These are phyloP conservation scores for Nasonovia ribisnigri DNA, from an alignment of 2,888 invertebrate species.

Conservation along the genomic window DNA sequence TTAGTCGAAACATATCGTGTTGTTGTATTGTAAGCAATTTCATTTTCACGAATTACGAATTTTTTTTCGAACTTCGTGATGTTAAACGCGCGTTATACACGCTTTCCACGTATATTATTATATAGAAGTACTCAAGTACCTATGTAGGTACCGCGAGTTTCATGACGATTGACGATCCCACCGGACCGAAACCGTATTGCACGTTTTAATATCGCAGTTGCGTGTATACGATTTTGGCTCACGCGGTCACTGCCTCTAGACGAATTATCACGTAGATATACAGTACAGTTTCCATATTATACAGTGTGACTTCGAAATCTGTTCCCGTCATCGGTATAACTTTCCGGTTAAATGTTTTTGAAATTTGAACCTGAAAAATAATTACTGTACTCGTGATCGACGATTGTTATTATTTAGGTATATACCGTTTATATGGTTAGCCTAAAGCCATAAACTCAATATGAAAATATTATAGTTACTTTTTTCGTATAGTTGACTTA, in stretches of 20 bases:
- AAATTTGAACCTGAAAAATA: neutral
- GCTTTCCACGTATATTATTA: neutral
- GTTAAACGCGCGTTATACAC: neutral
- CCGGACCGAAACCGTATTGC: neutral
- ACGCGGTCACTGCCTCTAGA: neutral
- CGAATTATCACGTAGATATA: neutral
- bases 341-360: neutral
- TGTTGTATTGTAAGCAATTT: neutral
- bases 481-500: neutral
- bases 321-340: neutral
- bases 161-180: neutral
- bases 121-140: neutral
- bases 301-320: neutral
- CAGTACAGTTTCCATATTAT: neutral
- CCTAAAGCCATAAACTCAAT: neutral
- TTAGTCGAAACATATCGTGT: too few relatives aligned
- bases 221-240: neutral
- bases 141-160: neutral
- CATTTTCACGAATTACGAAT: neutral
- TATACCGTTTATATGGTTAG: neutral
- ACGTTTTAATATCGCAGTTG: conserved; percentile 7
- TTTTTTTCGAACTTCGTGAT: neutral
- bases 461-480: neutral
- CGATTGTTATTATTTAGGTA: neutral
- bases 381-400: neutral